Conservation (phyloP, 2,888 invertebrate species). For the Rosalia funebris region DNA sequence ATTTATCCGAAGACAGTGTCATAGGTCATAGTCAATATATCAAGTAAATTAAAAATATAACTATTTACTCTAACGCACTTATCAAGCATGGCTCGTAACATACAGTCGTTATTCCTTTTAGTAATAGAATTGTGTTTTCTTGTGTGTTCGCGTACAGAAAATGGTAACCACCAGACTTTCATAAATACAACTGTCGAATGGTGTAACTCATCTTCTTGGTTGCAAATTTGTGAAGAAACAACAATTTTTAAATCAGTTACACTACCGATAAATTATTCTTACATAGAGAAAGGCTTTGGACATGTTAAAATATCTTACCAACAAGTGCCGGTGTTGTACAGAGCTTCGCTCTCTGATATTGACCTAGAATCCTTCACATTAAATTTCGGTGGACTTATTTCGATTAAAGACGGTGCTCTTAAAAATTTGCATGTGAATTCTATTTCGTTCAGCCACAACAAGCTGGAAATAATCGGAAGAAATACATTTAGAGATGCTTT, state of each 20-base stretch:
- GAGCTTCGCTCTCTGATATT: background rate
- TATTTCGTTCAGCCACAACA: background rate
- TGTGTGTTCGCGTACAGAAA: background rate
- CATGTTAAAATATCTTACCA: background rate
- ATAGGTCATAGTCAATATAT: too few species aligned
- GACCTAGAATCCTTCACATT: background rate
- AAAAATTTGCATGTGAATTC: background rate
- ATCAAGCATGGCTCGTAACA: too few species aligned
- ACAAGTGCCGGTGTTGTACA: background rate
- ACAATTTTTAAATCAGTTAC: background rate
- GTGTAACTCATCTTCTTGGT: background rate
- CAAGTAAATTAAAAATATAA: too few species aligned
- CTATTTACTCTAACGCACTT: too few species aligned
- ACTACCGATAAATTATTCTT: background rate
- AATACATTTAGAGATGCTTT: background rate
- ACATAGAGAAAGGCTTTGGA: background rate
- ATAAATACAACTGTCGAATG: background rate
- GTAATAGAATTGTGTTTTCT: background rate
- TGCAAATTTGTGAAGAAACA: background rate
- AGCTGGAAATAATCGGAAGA: background rate
- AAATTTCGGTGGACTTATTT: background rate
- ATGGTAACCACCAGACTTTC: background rate
- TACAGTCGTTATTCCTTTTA: too few species aligned
- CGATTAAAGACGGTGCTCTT: background rate
- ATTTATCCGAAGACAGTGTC: too few species aligned